Conservation (phyloP, 2,113 vertebrate genomes). For the Dromiciops gliroides region DNA sequence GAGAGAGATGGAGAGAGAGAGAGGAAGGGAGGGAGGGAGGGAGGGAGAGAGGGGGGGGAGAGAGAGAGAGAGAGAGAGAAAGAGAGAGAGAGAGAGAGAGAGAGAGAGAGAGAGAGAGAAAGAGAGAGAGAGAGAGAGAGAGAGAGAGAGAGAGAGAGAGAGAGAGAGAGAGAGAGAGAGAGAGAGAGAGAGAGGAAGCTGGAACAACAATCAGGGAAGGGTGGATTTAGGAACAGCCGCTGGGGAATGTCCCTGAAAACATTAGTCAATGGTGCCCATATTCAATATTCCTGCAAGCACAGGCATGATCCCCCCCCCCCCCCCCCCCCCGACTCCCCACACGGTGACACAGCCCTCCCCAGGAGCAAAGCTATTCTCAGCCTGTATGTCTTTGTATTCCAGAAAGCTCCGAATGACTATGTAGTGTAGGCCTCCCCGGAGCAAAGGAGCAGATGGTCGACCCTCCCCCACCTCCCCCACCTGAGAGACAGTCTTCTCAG, state of each 20-base stretch:
- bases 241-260: not conserved
- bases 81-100: too few species aligned
- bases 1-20: too few species aligned
- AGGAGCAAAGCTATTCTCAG: not conserved
- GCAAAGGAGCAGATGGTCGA: not conserved
- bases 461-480: not conserved
- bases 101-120: too few species aligned
- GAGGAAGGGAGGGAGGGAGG: too few species aligned
- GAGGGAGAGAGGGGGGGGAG: too few species aligned
- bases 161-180: not conserved
- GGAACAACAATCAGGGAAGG: rapidly evolving
- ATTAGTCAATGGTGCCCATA: not conserved
- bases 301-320: not conserved
- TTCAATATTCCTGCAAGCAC: not conserved
- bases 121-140: too few species aligned
- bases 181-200: not conserved
- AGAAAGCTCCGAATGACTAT: not conserved
- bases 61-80: too few species aligned
- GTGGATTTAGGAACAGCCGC: not conserved
- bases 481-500: not conserved
- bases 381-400: not conserved
- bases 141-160: too few species aligned
- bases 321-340: not conserved
- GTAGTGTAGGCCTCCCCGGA: rapidly evolving
- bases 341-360: not conserved